phyloP scores from a whole-genome alignment of 2,888 invertebrate species.

The Xylophagus ater region DNA sequence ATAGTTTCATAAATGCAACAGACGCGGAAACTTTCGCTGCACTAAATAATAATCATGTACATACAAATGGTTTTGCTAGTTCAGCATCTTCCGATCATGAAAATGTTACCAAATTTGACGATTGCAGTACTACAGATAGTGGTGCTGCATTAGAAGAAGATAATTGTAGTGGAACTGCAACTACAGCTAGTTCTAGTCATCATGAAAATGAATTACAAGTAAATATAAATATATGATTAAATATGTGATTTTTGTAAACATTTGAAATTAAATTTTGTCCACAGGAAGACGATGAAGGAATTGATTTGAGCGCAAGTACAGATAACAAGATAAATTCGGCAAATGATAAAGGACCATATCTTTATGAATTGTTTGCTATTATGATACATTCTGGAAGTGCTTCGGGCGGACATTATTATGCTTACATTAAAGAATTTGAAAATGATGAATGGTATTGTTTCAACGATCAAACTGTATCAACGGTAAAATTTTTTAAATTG shows the following conservation, averaged over 20 bases:
- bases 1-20: conserved; percentile 50
- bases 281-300: conserved; percentile 58
- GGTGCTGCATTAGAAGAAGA: conserved; percentile 58
- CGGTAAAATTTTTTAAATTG: conserved; percentile 41
- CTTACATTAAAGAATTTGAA: conserved; percentile 73
- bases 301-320: conserved; percentile 48
- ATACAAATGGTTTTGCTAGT: conserved; percentile 24
- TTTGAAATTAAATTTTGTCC: conserved; percentile 24
- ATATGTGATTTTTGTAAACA: not conserved
- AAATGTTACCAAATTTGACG: conserved; percentile 44
- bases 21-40: conserved; percentile 21
- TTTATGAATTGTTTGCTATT: conserved; percentile 79
- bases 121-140: conserved; percentile 57
- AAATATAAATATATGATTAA: conserved; percentile 15
- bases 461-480: conserved; percentile 72
- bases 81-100: conserved; percentile 37
- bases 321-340: conserved; percentile 26
- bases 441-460: conserved; percentile 75
- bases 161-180: conserved; percentile 39
- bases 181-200: conserved; percentile 35
- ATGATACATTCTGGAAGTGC: conserved; percentile 90
- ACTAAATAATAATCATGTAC: conserved; percentile 23
- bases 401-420: conserved; percentile 84
- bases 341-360: conserved; percentile 51
- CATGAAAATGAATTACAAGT: conserved; percentile 34